phyloP scores from a whole-genome alignment of 2,113 vertebrate species.

The Xenus cinereus region DNA sequence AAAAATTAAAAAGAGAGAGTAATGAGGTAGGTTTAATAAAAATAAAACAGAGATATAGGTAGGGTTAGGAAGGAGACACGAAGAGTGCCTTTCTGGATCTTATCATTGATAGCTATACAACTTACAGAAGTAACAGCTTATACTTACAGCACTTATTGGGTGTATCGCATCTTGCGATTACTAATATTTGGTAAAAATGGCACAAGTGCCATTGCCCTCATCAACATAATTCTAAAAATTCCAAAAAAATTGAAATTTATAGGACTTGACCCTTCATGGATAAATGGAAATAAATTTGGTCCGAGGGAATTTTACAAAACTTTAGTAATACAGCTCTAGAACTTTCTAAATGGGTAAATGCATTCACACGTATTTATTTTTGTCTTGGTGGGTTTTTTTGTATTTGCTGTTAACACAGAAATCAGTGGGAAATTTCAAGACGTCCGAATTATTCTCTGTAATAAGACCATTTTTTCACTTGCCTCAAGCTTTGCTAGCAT shows the following conservation, averaged over 20 bases:
- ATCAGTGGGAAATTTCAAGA: not conserved
- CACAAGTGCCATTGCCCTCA: not conserved
- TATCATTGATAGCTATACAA: not conserved
- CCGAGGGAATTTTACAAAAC: not conserved
- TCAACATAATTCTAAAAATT: rapidly evolving
- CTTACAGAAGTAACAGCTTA: not conserved
- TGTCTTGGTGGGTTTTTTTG: not conserved
- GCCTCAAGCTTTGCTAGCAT: not conserved
- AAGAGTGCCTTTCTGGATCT: not conserved
- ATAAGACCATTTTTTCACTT: not conserved
- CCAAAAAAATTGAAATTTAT: not conserved
- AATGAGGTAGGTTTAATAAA: not conserved
- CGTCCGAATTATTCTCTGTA: not conserved
- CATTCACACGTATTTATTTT: not conserved
- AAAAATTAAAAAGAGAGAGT: not conserved
- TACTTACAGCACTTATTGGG: not conserved
- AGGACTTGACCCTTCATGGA: not conserved
- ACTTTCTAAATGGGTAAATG: not conserved
- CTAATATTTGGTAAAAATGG: not conserved
- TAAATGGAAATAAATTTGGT: not conserved
- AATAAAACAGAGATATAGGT: not conserved
- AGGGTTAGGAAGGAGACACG: not conserved
- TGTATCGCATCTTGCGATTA: not conserved
- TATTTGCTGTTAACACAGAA: not conserved
- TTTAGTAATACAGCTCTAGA: not conserved